Conservation (phyloP, 2,113 vertebrate species). For the Isichthys henryi region DNA sequence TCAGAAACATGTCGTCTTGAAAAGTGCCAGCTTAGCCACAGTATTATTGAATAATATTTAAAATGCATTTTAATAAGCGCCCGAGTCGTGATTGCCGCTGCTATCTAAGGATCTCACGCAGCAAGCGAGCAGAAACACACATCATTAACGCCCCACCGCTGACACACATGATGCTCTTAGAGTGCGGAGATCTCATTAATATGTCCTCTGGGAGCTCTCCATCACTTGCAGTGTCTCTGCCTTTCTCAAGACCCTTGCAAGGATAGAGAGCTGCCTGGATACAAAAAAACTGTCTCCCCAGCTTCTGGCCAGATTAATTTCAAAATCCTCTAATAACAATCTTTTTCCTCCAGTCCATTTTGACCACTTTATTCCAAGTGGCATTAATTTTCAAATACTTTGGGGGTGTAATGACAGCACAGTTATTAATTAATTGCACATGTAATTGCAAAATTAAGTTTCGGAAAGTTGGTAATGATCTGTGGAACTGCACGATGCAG, state of each 20-base stretch:
- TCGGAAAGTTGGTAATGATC: slow-evolving; percentile 71
- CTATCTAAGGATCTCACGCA: background rate
- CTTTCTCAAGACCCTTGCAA: slow-evolving; percentile 34
- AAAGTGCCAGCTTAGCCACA: background rate
- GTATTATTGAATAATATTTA: slow-evolving; percentile 1
- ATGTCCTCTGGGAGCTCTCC: slow-evolving; percentile 46
- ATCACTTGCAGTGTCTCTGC: slow-evolving; percentile 34
- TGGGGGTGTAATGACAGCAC: slow-evolving; percentile 69
- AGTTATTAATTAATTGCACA: slow-evolving; percentile 77
- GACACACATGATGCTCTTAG: slow-evolving; percentile 36
- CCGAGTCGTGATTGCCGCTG: background rate
- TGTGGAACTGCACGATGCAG: slow-evolving; percentile 63
- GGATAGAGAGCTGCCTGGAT: slow-evolving; percentile 27
- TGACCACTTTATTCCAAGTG: slow-evolving; percentile 66
- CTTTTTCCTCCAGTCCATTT: slow-evolving; percentile 58
- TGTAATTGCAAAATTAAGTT: slow-evolving; percentile 78
- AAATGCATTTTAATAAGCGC: background rate
- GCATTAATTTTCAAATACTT: slow-evolving; percentile 63
- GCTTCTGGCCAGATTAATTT: slow-evolving; percentile 64
- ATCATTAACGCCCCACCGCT: slow-evolving; percentile 25
- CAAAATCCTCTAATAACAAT: slow-evolving; percentile 68
- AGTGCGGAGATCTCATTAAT: slow-evolving; percentile 55
- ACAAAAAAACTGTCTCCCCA: slow-evolving; percentile 31
- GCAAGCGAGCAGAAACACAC: background rate
- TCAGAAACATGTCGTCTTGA: background rate